A percentile compares a stretch with the other conserved stretches of the same genome.
Conservation (phyloP, 2,888 invertebrate genomes). For the Amiota mariae region DNA sequence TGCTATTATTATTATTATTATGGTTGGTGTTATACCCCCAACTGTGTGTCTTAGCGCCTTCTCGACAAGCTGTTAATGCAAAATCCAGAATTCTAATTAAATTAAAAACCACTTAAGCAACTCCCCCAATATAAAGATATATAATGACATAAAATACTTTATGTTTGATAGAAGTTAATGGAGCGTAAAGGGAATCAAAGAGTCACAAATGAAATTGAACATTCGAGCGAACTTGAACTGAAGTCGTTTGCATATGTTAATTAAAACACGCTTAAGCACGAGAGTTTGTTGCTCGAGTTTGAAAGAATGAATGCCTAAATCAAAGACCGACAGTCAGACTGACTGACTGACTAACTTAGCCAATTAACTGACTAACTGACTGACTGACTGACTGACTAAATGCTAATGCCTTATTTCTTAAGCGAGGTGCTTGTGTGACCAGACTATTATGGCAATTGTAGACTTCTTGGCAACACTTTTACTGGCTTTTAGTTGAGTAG, state of each 20-base stretch:
- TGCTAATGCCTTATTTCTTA: too few relatives aligned
- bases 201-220: constrained; percentile 38
- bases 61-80: constrained; percentile 30
- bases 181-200: not conserved
- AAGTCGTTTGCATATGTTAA: constrained; percentile 68
- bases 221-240: constrained; percentile 44
- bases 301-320: constrained; percentile 13
- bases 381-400: not conserved
- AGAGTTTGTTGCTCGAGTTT: constrained; percentile 35
- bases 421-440: constrained; percentile 45
- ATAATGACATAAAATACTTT: too few relatives aligned
- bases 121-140: constrained; percentile 52
- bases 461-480: constrained; percentile 51
- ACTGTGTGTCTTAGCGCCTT: constrained; percentile 12
- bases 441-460: constrained; percentile 39
- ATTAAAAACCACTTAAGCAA: constrained; percentile 65
- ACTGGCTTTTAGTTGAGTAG: not conserved
- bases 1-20: too few relatives aligned
- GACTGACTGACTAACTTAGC: not conserved
- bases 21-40: not conserved
- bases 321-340: constrained; percentile 20
- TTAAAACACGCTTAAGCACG: constrained; percentile 58
- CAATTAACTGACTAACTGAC: not conserved
- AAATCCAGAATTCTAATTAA: constrained; percentile 55
- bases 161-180: not conserved